phyloP scores from a whole-genome alignment of 2,888 invertebrate species.

The Julus scanicus region DNA sequence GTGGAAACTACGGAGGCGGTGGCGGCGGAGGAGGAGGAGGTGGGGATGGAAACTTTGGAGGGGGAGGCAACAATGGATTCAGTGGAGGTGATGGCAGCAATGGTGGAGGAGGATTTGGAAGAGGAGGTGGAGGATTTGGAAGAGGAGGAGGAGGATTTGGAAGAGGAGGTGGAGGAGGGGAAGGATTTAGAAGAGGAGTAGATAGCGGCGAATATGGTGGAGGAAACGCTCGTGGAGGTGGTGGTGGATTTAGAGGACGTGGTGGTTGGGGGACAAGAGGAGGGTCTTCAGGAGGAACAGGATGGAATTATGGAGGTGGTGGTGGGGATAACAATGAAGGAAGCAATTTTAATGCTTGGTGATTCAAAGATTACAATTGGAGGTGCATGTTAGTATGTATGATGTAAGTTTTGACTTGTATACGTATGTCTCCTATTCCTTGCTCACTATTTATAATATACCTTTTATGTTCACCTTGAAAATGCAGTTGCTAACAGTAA shows the following conservation, averaged over 20 bases:
- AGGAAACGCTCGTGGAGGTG: constrained; percentile 41
- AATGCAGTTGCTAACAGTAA: no score
- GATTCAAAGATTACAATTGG: background rate
- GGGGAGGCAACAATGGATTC: no score
- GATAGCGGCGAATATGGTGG: constrained; percentile 57
- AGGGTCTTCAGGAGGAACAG: constrained; percentile 42
- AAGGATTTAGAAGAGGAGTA: constrained; percentile 56
- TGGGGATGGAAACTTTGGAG: constrained; percentile 61
- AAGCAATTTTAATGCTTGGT: constrained; percentile 3
- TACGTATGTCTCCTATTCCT: background rate
- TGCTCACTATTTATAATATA: background rate
- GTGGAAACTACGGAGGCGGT: constrained; percentile 51
- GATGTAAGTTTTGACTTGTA: background rate
- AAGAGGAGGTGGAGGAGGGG: constrained; percentile 58
- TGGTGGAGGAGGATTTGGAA: constrained; percentile 54
- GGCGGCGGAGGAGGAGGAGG: constrained; percentile 56
- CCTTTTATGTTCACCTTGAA: no score
- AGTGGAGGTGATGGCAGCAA: constrained; percentile 53
- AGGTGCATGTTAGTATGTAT: background rate
- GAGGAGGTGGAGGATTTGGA: constrained; percentile 58
- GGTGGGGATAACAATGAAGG: background rate
- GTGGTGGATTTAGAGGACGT: constrained; percentile 10
- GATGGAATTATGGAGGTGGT: constrained; percentile 39
- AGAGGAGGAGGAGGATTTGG: constrained; percentile 60
- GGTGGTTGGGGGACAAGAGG: background rate